Percentiles rank a stretch among this genome's conserved stretches.
These are phyloP conservation scores for Scrobipalpa atriplicella DNA, from an alignment of 2,888 invertebrate species.

Conservation along the genomic window DNA sequence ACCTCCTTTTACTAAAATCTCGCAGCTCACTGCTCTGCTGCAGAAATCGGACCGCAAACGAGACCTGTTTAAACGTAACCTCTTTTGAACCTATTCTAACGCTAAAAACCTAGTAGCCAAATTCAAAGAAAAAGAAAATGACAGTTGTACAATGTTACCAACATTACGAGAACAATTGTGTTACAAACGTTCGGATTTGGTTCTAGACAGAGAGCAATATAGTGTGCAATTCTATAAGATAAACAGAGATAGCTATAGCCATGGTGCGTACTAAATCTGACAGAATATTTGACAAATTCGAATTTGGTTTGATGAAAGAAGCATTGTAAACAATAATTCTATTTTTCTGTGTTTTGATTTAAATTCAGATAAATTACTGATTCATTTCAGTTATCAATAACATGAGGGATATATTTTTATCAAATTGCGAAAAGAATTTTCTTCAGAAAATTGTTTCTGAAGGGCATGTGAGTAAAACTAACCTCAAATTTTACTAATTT, in stretches of 20 bases:
- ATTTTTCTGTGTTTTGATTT: background rate
- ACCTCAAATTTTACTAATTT: background rate
- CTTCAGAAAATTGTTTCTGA: conserved; percentile 84
- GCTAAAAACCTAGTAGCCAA: background rate
- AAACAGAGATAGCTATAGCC: conserved; percentile 2
- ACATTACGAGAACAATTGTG: background rate
- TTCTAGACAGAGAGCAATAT: conserved; percentile 8
- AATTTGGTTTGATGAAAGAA: background rate
- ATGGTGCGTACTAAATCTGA: background rate
- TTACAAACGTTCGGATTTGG: background rate
- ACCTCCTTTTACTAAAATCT: too few species aligned
- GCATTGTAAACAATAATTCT: background rate
- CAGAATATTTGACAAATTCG: background rate
- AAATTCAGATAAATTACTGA: background rate
- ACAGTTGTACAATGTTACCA: background rate
- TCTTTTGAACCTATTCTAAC: too few species aligned
- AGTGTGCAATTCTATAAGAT: background rate
- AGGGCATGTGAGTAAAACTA: conserved; percentile 81
- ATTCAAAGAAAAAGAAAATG: background rate
- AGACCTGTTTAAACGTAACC: too few species aligned
- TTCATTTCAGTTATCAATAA: conserved; percentile 34
- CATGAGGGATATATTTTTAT: conserved; percentile 86
- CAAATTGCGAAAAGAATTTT: conserved; percentile 88
- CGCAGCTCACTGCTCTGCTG: too few species aligned
- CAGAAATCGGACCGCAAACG: too few species aligned